A percentile compares a stretch with the other conserved stretches of the same genome.
Evolutionary conservation across 2,113 vertebrate species (phyloP).

Genomic region (Uropsilus gracilis): DNA sequence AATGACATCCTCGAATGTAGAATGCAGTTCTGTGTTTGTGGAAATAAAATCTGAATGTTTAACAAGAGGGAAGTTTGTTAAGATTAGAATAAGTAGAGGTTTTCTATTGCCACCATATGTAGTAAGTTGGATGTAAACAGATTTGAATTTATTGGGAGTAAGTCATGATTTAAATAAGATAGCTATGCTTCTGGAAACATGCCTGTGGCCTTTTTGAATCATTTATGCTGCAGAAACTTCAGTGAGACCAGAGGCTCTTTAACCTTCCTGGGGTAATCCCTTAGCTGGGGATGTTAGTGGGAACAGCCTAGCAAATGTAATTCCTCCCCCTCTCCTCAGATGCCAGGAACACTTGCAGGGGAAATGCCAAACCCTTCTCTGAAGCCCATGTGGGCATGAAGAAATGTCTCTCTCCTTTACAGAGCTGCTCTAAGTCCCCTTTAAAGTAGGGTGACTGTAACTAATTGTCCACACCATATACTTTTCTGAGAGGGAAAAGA

Average conservation of each 20-base stretch:
- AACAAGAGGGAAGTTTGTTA: constrained; percentile 69
- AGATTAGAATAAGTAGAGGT: constrained; percentile 72
- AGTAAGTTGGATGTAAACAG: constrained; percentile 78
- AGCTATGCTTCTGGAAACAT: constrained; percentile 74
- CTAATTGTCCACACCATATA: background rate
- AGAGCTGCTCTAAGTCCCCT: constrained; percentile 22
- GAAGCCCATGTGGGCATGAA: background rate
- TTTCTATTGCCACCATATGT: constrained; percentile 69
- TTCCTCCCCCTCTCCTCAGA: background rate
- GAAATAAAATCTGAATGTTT: constrained; percentile 79
- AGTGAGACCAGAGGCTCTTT: constrained; percentile 1
- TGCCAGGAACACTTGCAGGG: background rate
- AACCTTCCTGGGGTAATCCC: background rate
- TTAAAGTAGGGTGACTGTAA: background rate
- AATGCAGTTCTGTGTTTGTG: constrained; percentile 67
- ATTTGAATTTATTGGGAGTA: constrained; percentile 72
- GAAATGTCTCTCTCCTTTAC: background rate
- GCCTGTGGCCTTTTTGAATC: constrained; percentile 66
- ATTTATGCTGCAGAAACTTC: constrained; percentile 57
- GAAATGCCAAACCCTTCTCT: background rate
- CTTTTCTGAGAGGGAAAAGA: background rate
- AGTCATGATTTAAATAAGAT: constrained; percentile 82
- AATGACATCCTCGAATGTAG: constrained; percentile 74
- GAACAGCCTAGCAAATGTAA: background rate
- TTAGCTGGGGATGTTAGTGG: background rate